Evolutionary conservation across 1,140 invertebrate genomes (phyloP).

Genomic region (Dreissena rostriformis): DNA sequence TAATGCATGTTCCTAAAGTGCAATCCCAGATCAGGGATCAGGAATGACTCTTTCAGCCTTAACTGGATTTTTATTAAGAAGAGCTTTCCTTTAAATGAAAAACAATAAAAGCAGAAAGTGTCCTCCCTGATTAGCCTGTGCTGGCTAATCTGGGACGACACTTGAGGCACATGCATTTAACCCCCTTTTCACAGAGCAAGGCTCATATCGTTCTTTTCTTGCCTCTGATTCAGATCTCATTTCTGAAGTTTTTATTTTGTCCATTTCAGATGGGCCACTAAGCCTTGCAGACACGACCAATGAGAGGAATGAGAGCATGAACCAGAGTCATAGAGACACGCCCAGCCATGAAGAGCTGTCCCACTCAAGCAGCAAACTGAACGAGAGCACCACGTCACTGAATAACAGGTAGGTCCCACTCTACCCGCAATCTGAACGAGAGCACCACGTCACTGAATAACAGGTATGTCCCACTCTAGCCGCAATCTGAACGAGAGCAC

Average conservation of each 20-base stretch:
- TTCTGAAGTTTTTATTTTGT: constrained; percentile 1
- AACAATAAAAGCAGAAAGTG: too few species aligned
- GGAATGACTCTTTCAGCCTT: too few species aligned
- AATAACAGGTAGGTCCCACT: constrained; percentile 27
- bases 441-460: constrained; percentile 25
- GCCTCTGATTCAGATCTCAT: too few species aligned
- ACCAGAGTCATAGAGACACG: constrained; percentile 47
- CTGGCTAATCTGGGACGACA: too few species aligned
- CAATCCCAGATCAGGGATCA: too few species aligned
- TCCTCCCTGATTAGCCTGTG: too few species aligned
- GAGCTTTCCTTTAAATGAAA: too few species aligned
- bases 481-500: constrained; percentile 23
- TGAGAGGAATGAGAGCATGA: constrained; percentile 45
- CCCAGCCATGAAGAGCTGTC: constrained; percentile 19
- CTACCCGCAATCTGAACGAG: constrained; percentile 4
- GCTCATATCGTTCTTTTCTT: too few species aligned
- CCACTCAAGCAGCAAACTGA: constrained; percentile 6
- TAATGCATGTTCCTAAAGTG: too few species aligned
- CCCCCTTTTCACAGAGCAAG: too few species aligned
- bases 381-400: constrained; percentile 31
- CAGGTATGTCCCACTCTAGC: constrained; percentile 16
- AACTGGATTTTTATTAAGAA: too few species aligned
- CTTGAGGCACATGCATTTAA: too few species aligned
- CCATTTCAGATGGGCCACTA: constrained; percentile 69
- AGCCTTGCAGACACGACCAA: constrained; percentile 66